Evolutionary conservation across 2,888 invertebrate genomes (phyloP).

Genomic region (Metellina segmentata): DNA sequence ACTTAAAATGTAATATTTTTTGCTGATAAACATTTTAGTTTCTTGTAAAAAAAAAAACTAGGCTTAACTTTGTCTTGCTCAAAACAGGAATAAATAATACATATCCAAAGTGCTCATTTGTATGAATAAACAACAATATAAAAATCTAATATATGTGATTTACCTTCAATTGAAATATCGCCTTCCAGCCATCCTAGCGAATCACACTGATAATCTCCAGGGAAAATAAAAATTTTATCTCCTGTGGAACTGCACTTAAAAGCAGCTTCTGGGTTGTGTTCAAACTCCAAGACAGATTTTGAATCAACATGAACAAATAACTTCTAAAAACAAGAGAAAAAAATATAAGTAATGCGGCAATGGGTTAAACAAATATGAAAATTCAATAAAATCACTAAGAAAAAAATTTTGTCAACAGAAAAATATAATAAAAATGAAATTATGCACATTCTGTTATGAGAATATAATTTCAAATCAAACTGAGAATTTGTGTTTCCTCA

Average conservation of each 20-base stretch:
- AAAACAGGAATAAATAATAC: neutral
- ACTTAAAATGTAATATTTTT: too few relatives aligned
- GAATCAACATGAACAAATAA: constrained; percentile 39
- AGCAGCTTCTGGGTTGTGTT: constrained; percentile 74
- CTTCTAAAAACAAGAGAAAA: constrained; percentile 44
- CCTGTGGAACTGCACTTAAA: constrained; percentile 75
- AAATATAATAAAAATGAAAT: too few relatives aligned
- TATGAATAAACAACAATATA: neutral
- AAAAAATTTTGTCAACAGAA: too few relatives aligned
- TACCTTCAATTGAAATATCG: constrained; percentile 77
- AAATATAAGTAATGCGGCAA: neutral
- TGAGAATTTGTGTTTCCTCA: too few relatives aligned
- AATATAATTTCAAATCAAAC: too few relatives aligned
- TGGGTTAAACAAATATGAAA: neutral
- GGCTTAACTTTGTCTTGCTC: neutral
- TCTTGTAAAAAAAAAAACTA: neutral
- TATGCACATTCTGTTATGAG: too few relatives aligned
- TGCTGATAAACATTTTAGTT: too few relatives aligned
- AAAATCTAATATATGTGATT: neutral
- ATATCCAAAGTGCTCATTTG: neutral
- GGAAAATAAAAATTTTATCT: constrained; percentile 78
- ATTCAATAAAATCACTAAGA: too few relatives aligned
- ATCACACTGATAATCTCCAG: constrained; percentile 77
- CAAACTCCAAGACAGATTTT: constrained; percentile 65
- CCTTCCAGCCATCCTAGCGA: constrained; percentile 78